phyloP scores from a whole-genome alignment of 2,797 vertebrate genomes.

The Chelidonichthys spinosus region DNA sequence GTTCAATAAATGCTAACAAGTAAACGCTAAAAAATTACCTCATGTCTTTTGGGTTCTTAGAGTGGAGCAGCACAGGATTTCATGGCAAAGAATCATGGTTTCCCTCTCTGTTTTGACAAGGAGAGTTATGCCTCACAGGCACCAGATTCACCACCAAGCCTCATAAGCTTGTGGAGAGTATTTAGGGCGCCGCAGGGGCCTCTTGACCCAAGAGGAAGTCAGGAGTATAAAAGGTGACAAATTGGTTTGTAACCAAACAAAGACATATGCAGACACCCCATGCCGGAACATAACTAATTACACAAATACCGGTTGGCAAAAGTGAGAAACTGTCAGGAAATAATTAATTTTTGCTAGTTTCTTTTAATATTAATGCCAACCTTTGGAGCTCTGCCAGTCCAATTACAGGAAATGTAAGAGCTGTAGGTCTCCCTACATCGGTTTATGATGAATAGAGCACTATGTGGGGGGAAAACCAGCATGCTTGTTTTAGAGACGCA shows the following conservation, averaged over 20 bases:
- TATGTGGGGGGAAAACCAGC: constrained; percentile 91
- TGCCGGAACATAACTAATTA: constrained; percentile 60
- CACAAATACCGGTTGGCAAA: constrained; percentile 57
- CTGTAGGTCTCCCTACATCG: constrained; percentile 87
- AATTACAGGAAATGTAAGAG: constrained; percentile 90
- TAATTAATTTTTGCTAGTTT: constrained; percentile 86
- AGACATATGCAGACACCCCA: constrained; percentile 62
- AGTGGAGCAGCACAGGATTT: constrained; percentile 50
- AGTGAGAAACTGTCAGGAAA: constrained; percentile 85
- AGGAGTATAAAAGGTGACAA: constrained; percentile 76
- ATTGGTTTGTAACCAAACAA: constrained; percentile 77
- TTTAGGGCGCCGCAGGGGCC: constrained; percentile 77
- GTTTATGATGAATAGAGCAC: constrained; percentile 94
- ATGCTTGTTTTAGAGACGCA: constrained; percentile 89
- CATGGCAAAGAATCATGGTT: constrained; percentile 63
- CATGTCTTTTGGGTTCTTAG: constrained; percentile 54
- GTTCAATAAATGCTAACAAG: constrained; percentile 50
- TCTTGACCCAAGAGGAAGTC: constrained; percentile 78
- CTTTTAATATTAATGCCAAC: constrained; percentile 88
- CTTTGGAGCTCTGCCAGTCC: constrained; percentile 89
- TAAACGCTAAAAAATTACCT: constrained; percentile 53
- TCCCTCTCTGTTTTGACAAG: constrained; percentile 73
- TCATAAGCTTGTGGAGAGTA: constrained; percentile 73
- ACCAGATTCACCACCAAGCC: constrained; percentile 76
- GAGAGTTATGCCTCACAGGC: constrained; percentile 77